Conservation (phyloP, 1,140 invertebrate species). For the Drosophila cardini region DNA sequence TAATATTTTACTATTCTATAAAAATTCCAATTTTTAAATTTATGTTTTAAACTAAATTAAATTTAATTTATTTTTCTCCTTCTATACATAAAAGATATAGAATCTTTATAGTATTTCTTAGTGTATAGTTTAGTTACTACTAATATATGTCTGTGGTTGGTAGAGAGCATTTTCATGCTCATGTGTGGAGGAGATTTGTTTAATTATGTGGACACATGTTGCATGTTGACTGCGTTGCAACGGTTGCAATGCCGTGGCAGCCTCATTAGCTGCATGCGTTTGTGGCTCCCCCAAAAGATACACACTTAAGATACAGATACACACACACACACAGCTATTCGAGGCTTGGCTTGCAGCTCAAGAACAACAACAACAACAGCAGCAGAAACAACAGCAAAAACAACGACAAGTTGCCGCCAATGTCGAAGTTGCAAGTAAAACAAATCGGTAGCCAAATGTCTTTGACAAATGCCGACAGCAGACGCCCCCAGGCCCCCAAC, state of each 20-base stretch:
- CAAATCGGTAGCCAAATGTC: slow-evolving; percentile 51
- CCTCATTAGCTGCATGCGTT: slow-evolving; percentile 49
- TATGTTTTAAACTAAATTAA: too few species aligned
- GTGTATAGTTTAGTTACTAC: neutral
- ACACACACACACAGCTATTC: slow-evolving; percentile 6
- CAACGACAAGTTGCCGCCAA: slow-evolving; percentile 50
- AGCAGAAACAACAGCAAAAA: slow-evolving; percentile 30
- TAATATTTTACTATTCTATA: too few species aligned
- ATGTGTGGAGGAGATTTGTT: slow-evolving; percentile 68
- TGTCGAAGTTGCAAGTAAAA: slow-evolving; percentile 51
- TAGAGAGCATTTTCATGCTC: slow-evolving; percentile 1
- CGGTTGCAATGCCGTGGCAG: slow-evolving; percentile 35
- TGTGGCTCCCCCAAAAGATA: slow-evolving; percentile 24
- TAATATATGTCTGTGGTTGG: neutral
- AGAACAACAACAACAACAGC: slow-evolving; percentile 60
- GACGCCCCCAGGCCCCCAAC: slow-evolving; percentile 22
- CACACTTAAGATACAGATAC: slow-evolving; percentile 24
- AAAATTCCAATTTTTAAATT: too few species aligned
- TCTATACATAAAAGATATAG: too few species aligned
- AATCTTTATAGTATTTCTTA: neutral
- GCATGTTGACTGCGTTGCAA: slow-evolving; percentile 11
- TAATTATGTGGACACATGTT: slow-evolving; percentile 73
- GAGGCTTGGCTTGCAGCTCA: slow-evolving; percentile 52
- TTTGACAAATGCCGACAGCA: slow-evolving; percentile 51
- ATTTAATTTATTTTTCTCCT: too few species aligned